Evolutionary conservation across 2,888 invertebrate genomes (phyloP).

Genomic region (Drosophila austrosaltans): DNA sequence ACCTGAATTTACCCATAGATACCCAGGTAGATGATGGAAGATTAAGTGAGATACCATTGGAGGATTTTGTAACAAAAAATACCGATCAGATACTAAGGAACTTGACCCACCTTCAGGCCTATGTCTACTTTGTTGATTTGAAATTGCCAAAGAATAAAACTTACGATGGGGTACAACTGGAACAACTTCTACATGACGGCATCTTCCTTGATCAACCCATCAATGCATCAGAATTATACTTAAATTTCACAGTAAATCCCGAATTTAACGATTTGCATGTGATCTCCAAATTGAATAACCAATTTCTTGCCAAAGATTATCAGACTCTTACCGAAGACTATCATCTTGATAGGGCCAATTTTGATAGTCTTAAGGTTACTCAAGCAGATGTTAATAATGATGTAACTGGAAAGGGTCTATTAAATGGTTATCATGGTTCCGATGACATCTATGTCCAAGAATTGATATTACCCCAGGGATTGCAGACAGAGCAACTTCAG

Average conservation of each 20-base stretch:
- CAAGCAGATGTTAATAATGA: constrained; percentile 79
- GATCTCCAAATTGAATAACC: constrained; percentile 81
- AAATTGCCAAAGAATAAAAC: constrained; percentile 76
- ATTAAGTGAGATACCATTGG: constrained; percentile 84
- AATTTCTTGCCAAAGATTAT: constrained; percentile 68
- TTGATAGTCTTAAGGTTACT: constrained; percentile 73
- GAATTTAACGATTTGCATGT: constrained; percentile 72
- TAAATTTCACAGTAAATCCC: constrained; percentile 80
- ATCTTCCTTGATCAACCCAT: constrained; percentile 82
- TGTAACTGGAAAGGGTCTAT: constrained; percentile 76
- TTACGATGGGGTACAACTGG: constrained; percentile 83
- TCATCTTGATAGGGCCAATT: constrained; percentile 69
- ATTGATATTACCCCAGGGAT: constrained; percentile 76
- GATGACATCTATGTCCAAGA: constrained; percentile 75
- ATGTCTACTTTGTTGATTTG: constrained; percentile 84
- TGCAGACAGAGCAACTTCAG: constrained; percentile 82
- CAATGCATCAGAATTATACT: constrained; percentile 56
- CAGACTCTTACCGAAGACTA: constrained; percentile 72
- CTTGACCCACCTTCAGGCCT: constrained; percentile 81
- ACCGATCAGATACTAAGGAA: constrained; percentile 84
- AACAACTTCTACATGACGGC: constrained; percentile 82
- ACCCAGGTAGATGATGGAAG: constrained; percentile 82
- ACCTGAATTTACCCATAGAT: constrained; percentile 82
- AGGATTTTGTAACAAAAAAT: constrained; percentile 84
- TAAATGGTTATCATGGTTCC: constrained; percentile 75